phyloP scores from a whole-genome alignment of 2,113 vertebrate species.

The Aptenodytes patagonicus region DNA sequence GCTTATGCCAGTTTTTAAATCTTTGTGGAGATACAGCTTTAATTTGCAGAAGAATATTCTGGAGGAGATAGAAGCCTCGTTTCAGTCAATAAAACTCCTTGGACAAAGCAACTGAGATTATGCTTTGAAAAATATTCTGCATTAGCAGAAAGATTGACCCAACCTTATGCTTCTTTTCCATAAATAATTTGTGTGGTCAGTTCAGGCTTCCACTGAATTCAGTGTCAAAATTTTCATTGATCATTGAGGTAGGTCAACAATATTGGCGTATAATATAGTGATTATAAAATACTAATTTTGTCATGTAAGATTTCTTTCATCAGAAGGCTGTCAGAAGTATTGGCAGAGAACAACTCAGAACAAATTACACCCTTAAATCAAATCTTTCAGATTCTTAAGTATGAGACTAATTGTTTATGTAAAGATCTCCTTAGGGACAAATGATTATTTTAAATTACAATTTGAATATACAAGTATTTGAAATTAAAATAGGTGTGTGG shows the following conservation, averaged over 20 bases:
- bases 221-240: neutral
- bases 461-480: neutral
- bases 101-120: neutral
- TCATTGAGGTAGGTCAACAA: neutral
- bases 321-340: neutral
- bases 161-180: neutral
- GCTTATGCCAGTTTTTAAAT: neutral
- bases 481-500: neutral
- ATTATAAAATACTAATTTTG: neutral
- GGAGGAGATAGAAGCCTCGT: neutral
- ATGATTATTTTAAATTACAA: neutral
- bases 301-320: neutral
- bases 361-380: neutral
- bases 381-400: neutral
- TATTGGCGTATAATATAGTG: neutral
- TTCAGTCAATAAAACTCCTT: neutral
- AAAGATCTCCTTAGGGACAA: neutral
- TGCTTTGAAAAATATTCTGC: neutral
- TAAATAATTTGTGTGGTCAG: neutral
- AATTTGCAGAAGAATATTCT: neutral
- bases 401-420: neutral
- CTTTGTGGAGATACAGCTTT: neutral
- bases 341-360: neutral
- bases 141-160: neutral
- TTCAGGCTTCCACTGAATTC: neutral